These are phyloP conservation scores for Nysson spinosus DNA, from an alignment of 2,888 invertebrate species.

Conservation along the genomic window DNA sequence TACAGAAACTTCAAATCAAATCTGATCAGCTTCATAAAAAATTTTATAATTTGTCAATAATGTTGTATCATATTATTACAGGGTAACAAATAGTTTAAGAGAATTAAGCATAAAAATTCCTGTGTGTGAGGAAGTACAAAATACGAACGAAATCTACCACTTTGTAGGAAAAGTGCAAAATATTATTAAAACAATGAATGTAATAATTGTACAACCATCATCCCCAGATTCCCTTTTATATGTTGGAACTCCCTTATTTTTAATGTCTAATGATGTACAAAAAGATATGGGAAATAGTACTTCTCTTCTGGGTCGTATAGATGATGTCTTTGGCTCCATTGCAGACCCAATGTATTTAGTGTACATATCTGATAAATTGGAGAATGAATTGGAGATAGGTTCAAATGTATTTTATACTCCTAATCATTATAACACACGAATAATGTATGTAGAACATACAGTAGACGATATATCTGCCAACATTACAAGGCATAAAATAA, in stretches of 20 bases:
- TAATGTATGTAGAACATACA: slow-evolving; percentile 26
- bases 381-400: slow-evolving; percentile 8
- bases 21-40: no score
- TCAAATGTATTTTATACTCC: slow-evolving; percentile 34
- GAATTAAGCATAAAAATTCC: slow-evolving; percentile 11
- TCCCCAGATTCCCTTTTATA: slow-evolving; percentile 28
- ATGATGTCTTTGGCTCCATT: slow-evolving; percentile 52
- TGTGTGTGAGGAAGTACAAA: neutral
- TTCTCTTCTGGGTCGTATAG: slow-evolving; percentile 40
- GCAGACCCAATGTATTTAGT: slow-evolving; percentile 45
- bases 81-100: slow-evolving; percentile 14
- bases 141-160: neutral
- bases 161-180: slow-evolving; percentile 34
- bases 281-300: slow-evolving; percentile 1
- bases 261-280: slow-evolving; percentile 6
- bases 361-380: neutral
- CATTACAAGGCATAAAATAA: no score
- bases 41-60: neutral
- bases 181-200: slow-evolving; percentile 26
- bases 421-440: slow-evolving; percentile 31
- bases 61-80: slow-evolving; percentile 1
- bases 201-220: slow-evolving; percentile 38
- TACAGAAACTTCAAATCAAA: no score
- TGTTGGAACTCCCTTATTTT: slow-evolving; percentile 43
- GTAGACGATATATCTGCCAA: slow-evolving; percentile 8